phyloP scores from a whole-genome alignment of 2,888 invertebrate species.

The Agonopterix subpropinquella region DNA sequence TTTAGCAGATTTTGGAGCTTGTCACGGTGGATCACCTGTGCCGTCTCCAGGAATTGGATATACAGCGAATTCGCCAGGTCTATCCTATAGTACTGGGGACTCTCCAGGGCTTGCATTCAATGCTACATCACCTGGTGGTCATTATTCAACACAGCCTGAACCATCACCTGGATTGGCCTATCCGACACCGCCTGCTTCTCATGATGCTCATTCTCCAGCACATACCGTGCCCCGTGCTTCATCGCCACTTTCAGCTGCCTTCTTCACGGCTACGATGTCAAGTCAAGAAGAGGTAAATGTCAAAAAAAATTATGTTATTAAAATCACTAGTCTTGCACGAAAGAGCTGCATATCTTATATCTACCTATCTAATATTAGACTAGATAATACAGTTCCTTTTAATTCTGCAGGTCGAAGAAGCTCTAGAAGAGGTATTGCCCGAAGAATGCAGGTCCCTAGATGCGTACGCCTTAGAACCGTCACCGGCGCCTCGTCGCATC shows the following conservation, averaged over 20 bases:
- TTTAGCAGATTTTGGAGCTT: slow-evolving; percentile 88
- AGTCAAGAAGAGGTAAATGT: slow-evolving; percentile 82
- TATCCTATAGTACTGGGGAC: slow-evolving; percentile 84
- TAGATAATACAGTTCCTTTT: not conserved
- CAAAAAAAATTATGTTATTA: not conserved
- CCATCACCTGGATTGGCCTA: slow-evolving; percentile 85
- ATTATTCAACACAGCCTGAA: slow-evolving; percentile 58
- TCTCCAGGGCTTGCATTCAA: slow-evolving; percentile 59
- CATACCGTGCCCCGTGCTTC: slow-evolving; percentile 82
- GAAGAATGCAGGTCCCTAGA: slow-evolving; percentile 80
- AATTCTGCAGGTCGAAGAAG: slow-evolving; percentile 81
- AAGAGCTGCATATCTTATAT: no score
- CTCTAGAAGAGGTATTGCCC: slow-evolving; percentile 88
- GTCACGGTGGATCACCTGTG: slow-evolving; percentile 77
- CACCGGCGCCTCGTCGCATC: slow-evolving; percentile 86
- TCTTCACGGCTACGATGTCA: slow-evolving; percentile 89
- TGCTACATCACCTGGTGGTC: slow-evolving; percentile 57
- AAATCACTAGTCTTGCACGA: not conserved
- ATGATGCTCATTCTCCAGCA: slow-evolving; percentile 84
- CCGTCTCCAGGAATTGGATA: slow-evolving; percentile 72
- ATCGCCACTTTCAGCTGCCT: slow-evolving; percentile 88
- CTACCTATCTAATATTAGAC: not conserved
- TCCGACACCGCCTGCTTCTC: slow-evolving; percentile 92
- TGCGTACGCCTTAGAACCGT: slow-evolving; percentile 79
- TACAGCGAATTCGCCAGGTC: slow-evolving; percentile 75